Evolutionary conservation across 2,797 vertebrate genomes (phyloP).

Genomic region (Borostomias antarcticus): DNA sequence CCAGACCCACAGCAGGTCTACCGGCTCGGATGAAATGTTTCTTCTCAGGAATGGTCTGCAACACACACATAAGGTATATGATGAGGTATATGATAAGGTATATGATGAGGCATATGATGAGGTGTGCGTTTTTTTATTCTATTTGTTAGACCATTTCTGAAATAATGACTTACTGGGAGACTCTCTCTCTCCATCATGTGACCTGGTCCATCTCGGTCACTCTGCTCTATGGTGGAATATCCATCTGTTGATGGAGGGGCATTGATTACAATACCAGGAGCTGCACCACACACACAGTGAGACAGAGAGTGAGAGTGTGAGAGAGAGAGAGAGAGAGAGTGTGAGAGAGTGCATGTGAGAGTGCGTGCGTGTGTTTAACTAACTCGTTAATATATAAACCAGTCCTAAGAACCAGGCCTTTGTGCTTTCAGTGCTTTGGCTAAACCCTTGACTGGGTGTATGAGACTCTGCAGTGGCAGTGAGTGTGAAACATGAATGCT

Average conservation of each 20-base stretch:
- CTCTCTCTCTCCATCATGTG: slow-evolving; percentile 88
- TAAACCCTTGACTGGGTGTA: background rate
- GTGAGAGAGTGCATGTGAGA: background rate
- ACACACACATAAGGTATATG: slow-evolving; percentile 70
- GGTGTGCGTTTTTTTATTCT: no score
- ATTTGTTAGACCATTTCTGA: no score
- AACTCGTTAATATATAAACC: no score
- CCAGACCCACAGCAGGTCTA: slow-evolving; percentile 95
- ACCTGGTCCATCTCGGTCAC: slow-evolving; percentile 85
- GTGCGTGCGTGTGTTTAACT: no score
- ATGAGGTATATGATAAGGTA: no score
- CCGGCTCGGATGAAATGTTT: slow-evolving; percentile 96
- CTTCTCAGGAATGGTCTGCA: slow-evolving; percentile 91
- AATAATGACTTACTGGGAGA: slow-evolving; percentile 79
- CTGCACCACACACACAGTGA: background rate
- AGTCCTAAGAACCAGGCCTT: no score
- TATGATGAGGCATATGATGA: no score
- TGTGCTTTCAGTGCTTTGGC: background rate
- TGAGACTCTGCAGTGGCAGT: background rate
- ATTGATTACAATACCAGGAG: slow-evolving; percentile 5
- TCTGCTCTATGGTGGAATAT: slow-evolving; percentile 88
- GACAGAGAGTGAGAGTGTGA: no score
- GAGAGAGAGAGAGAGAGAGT: no score
- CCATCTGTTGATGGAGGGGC: slow-evolving; percentile 77
- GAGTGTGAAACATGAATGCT: background rate